These are phyloP conservation scores for Rhagoletis zephyria DNA, from an alignment of 1,140 invertebrate species.

Conservation along the genomic window DNA sequence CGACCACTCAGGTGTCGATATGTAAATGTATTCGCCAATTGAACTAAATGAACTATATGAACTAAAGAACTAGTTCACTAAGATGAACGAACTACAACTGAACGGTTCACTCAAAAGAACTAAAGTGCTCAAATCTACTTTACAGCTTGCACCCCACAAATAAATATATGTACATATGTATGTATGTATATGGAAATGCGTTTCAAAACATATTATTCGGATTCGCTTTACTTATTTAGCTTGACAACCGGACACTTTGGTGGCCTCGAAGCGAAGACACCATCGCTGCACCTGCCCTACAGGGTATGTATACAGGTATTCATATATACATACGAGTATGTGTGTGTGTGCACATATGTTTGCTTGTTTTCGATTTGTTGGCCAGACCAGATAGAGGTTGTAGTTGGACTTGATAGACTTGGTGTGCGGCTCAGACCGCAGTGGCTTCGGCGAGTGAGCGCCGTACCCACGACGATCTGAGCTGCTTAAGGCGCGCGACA, in stretches of 20 bases:
- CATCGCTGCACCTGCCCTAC: no score
- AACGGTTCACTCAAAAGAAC: no score
- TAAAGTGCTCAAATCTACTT: no score
- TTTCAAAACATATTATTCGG: neutral
- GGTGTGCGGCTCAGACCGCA: neutral
- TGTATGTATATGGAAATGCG: neutral
- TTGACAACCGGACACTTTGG: no score
- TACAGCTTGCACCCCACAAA: neutral
- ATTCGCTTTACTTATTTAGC: no score
- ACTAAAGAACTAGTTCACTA: no score
- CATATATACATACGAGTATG: neutral
- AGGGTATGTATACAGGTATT: neutral
- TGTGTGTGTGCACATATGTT: neutral
- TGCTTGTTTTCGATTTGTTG: conserved; percentile 24
- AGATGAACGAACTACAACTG: no score
- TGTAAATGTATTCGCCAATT: no score
- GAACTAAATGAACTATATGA: no score
- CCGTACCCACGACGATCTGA: neutral
- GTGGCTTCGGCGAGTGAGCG: conserved; percentile 2
- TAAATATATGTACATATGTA: neutral
- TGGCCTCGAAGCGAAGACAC: no score
- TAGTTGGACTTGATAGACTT: conserved; percentile 2
- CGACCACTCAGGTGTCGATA: no score
- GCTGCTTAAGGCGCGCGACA: neutral
- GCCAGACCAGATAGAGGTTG: neutral